Conservation (phyloP, 2,113 vertebrate species). For the Pungitius pungitius region DNA sequence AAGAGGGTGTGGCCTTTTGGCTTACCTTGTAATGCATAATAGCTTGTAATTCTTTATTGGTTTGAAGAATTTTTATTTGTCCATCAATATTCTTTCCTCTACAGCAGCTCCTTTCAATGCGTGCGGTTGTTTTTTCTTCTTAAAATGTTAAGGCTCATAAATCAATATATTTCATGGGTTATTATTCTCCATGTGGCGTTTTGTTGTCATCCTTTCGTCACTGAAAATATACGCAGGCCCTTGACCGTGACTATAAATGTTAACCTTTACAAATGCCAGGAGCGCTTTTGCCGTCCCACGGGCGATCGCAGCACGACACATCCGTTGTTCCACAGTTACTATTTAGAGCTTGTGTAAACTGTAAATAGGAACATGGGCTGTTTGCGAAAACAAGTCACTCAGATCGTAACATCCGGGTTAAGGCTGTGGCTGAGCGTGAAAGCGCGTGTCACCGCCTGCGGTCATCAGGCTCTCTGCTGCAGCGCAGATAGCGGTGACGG, state of each 20-base stretch:
- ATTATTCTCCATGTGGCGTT: neutral
- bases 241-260: neutral
- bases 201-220: too few species aligned
- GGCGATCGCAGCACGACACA: neutral
- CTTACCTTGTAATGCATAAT: too few species aligned
- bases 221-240: neutral
- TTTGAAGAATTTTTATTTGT: too few species aligned
- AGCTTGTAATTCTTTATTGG: too few species aligned
- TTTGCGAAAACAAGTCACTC: neutral
- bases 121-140: neutral
- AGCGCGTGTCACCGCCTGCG: neutral
- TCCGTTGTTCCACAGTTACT: neutral
- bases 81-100: neutral
- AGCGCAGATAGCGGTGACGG: neutral
- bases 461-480: neutral
- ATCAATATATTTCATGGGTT: neutral
- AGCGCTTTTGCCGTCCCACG: neutral
- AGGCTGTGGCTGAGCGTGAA: neutral
- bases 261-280: neutral
- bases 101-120: neutral
- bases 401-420: neutral
- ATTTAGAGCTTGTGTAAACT: too few species aligned
- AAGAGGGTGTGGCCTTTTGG: too few species aligned
- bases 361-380: too few species aligned
- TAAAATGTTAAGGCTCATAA: neutral